Evolutionary conservation across 2,113 vertebrate genomes (phyloP).

Genomic region (Morphnarchus princeps): DNA sequence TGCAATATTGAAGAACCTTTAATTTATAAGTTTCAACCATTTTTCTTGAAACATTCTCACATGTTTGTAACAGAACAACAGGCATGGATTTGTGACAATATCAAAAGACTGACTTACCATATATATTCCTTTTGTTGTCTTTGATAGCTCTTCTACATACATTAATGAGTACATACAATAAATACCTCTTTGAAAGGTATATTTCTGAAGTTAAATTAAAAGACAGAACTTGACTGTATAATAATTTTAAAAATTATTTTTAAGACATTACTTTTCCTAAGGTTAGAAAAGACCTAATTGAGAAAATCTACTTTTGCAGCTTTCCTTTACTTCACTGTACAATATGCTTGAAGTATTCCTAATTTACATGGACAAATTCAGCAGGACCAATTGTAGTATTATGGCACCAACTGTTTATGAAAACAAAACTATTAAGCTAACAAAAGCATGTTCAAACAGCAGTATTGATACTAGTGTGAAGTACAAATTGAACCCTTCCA

Average conservation of each 20-base stretch:
- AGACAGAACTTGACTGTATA: constrained; percentile 15
- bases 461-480: constrained; percentile 29
- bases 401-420: constrained; percentile 35
- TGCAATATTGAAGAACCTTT: constrained; percentile 69
- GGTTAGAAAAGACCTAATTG: background rate
- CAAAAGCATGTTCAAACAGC: constrained; percentile 43
- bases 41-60: constrained; percentile 59
- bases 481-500: constrained; percentile 34
- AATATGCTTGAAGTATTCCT: background rate
- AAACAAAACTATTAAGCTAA: constrained; percentile 51
- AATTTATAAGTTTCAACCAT: constrained; percentile 66
- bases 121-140: constrained; percentile 51
- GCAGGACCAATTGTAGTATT: constrained; percentile 11
- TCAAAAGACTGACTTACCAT: constrained; percentile 51
- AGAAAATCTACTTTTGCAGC: background rate
- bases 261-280: background rate
- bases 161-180: constrained; percentile 29
- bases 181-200: constrained; percentile 18
- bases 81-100: constrained; percentile 39
- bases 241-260: background rate
- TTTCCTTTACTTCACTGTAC: background rate
- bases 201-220: constrained; percentile 44
- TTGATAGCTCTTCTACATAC: background rate
- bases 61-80: constrained; percentile 57
- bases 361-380: constrained; percentile 23